Percentiles rank a stretch among this genome's conserved stretches.
phyloP scores from a whole-genome alignment of 2,888 invertebrate genomes.

The Asteroscopus sphinx region DNA sequence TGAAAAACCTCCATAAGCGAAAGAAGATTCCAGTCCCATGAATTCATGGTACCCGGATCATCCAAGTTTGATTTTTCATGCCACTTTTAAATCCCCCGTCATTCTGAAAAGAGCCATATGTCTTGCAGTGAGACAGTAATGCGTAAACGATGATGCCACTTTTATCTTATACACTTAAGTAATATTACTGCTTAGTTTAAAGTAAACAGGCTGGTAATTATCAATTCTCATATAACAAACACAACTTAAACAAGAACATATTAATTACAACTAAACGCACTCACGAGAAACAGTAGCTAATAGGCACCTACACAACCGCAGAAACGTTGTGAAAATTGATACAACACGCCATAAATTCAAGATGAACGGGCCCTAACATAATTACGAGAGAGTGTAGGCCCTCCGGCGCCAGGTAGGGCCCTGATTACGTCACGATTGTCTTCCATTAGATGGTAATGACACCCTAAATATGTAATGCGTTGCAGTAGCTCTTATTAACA shows the following conservation, averaged over 20 bases:
- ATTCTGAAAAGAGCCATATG: too few species aligned
- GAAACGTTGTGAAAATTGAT: constrained; percentile 54
- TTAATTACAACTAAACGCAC: constrained; percentile 26
- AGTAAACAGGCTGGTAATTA: too few species aligned
- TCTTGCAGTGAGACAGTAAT: too few species aligned
- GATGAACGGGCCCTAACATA: constrained; percentile 46
- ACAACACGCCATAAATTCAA: constrained; percentile 50
- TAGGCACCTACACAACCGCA: constrained; percentile 27
- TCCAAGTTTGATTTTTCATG: too few species aligned
- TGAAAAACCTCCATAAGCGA: too few species aligned
- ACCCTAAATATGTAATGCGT: constrained; percentile 35
- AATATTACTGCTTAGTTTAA: neutral
- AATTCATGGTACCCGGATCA: too few species aligned
- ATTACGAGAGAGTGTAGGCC: constrained; percentile 57
- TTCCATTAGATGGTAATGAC: constrained; percentile 46
- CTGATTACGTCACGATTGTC: constrained; percentile 63
- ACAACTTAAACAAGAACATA: constrained; percentile 8
- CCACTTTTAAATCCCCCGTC: too few species aligned
- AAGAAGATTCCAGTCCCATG: too few species aligned
- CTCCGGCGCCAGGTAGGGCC: constrained; percentile 50
- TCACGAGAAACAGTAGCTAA: constrained; percentile 7
- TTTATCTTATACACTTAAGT: neutral
- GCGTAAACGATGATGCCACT: neutral
- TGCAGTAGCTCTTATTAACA: constrained; percentile 36
- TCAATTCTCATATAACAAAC: neutral